Evolutionary conservation across 2,797 vertebrate species (phyloP).

Genomic region (Liparis tanakae): DNA sequence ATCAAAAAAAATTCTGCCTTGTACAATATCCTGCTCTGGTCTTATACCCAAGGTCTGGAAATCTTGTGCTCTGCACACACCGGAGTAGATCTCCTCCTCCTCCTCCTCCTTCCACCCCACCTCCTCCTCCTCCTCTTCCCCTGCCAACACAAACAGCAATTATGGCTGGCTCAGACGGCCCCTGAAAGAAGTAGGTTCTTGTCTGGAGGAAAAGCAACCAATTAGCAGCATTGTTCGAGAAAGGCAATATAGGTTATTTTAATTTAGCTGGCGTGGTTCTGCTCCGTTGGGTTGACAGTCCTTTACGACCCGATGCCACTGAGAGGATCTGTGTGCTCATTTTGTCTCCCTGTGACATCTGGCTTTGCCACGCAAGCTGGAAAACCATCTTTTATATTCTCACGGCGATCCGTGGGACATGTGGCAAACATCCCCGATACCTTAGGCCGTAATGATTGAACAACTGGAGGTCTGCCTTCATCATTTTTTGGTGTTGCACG

Average conservation of each 20-base stretch:
- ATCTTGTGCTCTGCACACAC: slow-evolving; percentile 86
- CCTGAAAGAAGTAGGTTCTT: slow-evolving; percentile 88
- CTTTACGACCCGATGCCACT: slow-evolving; percentile 77
- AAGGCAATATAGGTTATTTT: slow-evolving; percentile 71
- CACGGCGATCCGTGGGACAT: slow-evolving; percentile 90
- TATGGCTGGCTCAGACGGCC: slow-evolving; percentile 87
- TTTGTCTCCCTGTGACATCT: slow-evolving; percentile 90
- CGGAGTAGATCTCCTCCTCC: slow-evolving; percentile 79
- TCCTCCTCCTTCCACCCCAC: slow-evolving; percentile 62
- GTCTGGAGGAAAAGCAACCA: slow-evolving; percentile 86
- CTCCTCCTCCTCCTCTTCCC: slow-evolving; percentile 72
- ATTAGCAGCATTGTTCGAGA: slow-evolving; percentile 87
- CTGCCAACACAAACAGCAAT: slow-evolving; percentile 95
- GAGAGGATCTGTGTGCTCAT: slow-evolving; percentile 85
- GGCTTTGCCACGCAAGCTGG: slow-evolving; percentile 90
- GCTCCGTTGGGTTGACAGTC: slow-evolving; percentile 78
- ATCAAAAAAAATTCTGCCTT: slow-evolving; percentile 85
- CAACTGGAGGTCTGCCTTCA: slow-evolving; percentile 83
- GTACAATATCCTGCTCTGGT: slow-evolving; percentile 89
- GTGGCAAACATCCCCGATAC: slow-evolving; percentile 93
- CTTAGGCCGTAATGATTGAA: slow-evolving; percentile 87
- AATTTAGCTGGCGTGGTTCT: slow-evolving; percentile 66
- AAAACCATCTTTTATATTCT: slow-evolving; percentile 95
- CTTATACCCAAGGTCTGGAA: slow-evolving; percentile 89
- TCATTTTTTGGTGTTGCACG: slow-evolving; percentile 79